Evolutionary conservation across 2,888 invertebrate genomes (phyloP), one percentile per base, ranked within the genome.

Genomic region (Perithous albicinctus): DNA sequence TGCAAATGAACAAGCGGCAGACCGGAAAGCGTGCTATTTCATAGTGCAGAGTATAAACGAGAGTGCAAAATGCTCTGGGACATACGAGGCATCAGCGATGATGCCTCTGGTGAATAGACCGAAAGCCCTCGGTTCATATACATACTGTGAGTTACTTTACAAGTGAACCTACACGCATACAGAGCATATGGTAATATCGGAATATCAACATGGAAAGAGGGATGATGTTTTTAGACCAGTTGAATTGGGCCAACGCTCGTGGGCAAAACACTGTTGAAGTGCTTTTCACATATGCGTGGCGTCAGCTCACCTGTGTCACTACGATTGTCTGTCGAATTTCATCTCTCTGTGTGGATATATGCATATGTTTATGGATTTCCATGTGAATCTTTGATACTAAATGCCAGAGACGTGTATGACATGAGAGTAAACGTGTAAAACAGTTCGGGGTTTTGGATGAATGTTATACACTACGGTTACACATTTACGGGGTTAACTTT

Each of bases 221-320:
- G 41, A 61, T 32, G 66, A 41, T 77, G 76, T 80, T 80, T 80
- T 80, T 67, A 51, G 76, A 64, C 38, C 61, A 81, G 67, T 78
- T 54, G 69, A 77, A 78, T 54, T 59, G 59, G 7, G 32, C 35
- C 67, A 61, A 61, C 67, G 46, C 69, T 56, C 54, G 41, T 77
- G 56, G n/a, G 69, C 81, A 81, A 81, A 81, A 78, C 77, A 81
- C 73, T 69, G 63, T n/a, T 61, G n/a, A 77, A 81, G 81, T 81
- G 81, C 73, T 77, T 80, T n/a, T 77, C 61, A 81, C 77, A 81
- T 77, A 74, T 64, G 77, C 72, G 51, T 29, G 20, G 35, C 72
- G 32, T 32, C 18, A 2, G 1, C 32, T 59, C 35, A 15, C 15
- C 43, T 46, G 23, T 64, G 26, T 70, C 26, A n/a, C 26, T 64